These are phyloP conservation scores for Characodon lateralis DNA, from an alignment of 2,797 vertebrate species.

Conservation along the genomic window DNA sequence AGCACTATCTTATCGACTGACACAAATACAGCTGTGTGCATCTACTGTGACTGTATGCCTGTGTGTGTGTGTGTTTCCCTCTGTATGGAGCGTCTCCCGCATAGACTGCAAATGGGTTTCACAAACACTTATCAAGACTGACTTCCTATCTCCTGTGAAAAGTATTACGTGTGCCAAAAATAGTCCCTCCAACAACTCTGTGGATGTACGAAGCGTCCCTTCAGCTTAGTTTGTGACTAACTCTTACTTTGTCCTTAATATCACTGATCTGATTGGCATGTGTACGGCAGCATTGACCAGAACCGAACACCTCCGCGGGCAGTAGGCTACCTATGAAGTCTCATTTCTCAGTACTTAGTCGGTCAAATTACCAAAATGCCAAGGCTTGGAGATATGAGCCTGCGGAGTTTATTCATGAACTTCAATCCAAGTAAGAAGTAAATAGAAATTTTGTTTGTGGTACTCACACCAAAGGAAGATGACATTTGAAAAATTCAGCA, in stretches of 20 bases:
- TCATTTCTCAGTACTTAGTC: slow-evolving; percentile 26
- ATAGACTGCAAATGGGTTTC: slow-evolving; percentile 75
- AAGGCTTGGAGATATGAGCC: slow-evolving; percentile 20
- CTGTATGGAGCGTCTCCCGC: slow-evolving; percentile 55
- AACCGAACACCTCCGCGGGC: slow-evolving; percentile 8
- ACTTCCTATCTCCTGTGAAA: slow-evolving; percentile 66
- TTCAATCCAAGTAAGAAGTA: slow-evolving; percentile 1
- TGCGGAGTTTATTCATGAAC: slow-evolving; percentile 14
- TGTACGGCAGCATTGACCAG: background rate
- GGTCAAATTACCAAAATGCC: slow-evolving; percentile 41
- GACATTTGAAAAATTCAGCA: slow-evolving; percentile 28
- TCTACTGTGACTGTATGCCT: slow-evolving; percentile 12
- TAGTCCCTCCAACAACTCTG: slow-evolving; percentile 51
- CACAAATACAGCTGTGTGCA: slow-evolving; percentile 60
- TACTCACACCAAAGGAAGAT: slow-evolving; percentile 4
- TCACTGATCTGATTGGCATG: background rate
- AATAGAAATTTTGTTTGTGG: slow-evolving; percentile 20
- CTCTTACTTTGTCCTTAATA: slow-evolving; percentile 37
- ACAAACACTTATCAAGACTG: slow-evolving; percentile 72
- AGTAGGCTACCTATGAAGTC: slow-evolving; percentile 36
- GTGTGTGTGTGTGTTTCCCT: slow-evolving; percentile 14
- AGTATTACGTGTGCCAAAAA: slow-evolving; percentile 63
- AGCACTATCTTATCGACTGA: slow-evolving; percentile 65
- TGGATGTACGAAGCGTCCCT: slow-evolving; percentile 27
- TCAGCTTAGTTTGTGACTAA: slow-evolving; percentile 20